These are phyloP conservation scores for Pseudonaja textilis DNA, from an alignment of 2,113 vertebrate species.

Conservation along the genomic window DNA sequence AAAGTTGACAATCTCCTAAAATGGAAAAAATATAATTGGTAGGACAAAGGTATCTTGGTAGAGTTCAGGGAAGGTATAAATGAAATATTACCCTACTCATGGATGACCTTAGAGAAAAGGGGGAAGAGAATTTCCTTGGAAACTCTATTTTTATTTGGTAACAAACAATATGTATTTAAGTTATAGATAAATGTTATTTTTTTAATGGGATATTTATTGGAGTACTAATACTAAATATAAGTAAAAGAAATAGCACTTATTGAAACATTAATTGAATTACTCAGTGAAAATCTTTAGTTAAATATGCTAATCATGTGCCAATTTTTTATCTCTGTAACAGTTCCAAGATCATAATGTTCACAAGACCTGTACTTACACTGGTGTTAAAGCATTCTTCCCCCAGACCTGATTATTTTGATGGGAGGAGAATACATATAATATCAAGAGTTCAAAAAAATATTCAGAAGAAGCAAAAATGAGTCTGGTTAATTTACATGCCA, in stretches of 20 bases:
- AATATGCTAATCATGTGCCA: not conserved
- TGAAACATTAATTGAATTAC: too few species aligned
- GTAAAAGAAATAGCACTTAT: not conserved
- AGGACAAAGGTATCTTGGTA: not conserved
- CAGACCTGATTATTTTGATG: not conserved
- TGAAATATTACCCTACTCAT: not conserved
- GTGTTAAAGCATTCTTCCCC: too few species aligned
- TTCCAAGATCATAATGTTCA: not conserved
- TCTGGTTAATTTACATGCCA: constrained; percentile 6
- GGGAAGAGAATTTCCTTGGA: not conserved
- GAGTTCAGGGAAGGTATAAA: not conserved
- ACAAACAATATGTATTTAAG: not conserved
- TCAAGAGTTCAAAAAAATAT: not conserved
- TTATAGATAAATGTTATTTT: not conserved
- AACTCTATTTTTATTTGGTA: not conserved
- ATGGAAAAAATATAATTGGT: constrained; percentile 24
- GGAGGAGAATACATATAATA: not conserved
- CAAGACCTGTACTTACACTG: not conserved
- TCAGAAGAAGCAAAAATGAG: not conserved
- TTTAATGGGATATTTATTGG: not conserved
- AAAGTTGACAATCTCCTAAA: constrained; percentile 97
- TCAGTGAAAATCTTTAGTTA: not conserved
- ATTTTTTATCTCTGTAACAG: not conserved
- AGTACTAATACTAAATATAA: not conserved
- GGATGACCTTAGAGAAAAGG: not conserved